phyloP scores from a whole-genome alignment of 2,797 vertebrate genomes.

The Dromococcyx pavoninus region DNA sequence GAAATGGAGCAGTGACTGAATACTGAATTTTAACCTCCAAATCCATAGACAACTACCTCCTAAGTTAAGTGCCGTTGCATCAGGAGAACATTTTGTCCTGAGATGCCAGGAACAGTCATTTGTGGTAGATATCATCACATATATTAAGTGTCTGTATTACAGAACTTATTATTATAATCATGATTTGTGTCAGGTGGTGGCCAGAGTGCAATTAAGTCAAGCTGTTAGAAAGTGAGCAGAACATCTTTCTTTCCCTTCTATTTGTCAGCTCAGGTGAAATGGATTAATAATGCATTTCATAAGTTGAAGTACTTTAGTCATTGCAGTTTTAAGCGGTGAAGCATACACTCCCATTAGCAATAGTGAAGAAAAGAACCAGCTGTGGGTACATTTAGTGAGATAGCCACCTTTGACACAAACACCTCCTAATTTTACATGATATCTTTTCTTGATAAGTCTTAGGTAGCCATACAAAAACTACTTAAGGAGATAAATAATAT shows the following conservation, averaged over 20 bases:
- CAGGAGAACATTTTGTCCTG: background rate
- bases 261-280: background rate
- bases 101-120: background rate
- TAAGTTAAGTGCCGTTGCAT: background rate
- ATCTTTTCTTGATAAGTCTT: background rate
- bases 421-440: background rate
- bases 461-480: background rate
- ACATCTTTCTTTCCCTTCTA: background rate
- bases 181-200: background rate
- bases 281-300: background rate
- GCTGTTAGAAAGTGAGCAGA: background rate
- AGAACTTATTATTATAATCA: background rate
- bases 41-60: background rate
- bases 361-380: background rate
- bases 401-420: background rate
- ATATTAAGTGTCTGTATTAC: background rate
- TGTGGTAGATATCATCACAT: background rate
- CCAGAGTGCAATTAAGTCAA: background rate
- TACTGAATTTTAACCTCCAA: background rate
- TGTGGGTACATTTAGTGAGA: background rate
- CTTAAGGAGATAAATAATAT: background rate
- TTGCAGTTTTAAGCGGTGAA: background rate
- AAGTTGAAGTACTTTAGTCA: background rate
- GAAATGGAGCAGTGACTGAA: background rate
- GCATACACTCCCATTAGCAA: rapidly evolving